phyloP scores from a whole-genome alignment of 2,888 invertebrate genomes.

The Thecophora atra region DNA sequence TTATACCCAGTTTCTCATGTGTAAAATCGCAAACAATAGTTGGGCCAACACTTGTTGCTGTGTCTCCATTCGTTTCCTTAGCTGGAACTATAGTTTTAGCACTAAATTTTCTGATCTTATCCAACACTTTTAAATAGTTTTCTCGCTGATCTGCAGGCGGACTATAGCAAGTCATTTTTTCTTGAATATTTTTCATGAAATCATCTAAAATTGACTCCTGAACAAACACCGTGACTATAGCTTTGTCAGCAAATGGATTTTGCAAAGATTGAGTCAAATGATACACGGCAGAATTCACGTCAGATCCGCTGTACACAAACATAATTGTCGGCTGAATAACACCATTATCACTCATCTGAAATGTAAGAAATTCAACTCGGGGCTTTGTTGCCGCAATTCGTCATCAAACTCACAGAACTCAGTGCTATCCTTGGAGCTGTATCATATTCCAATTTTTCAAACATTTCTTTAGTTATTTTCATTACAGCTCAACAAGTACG shows the following conservation, averaged over 20 bases:
- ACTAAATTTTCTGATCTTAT: constrained; percentile 47
- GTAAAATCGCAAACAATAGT: constrained; percentile 56
- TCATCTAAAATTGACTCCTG: constrained; percentile 54
- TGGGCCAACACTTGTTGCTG: constrained; percentile 40
- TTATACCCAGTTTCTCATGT: constrained; percentile 50
- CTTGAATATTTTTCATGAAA: constrained; percentile 48
- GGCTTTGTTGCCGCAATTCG: background rate
- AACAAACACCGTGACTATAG: constrained; percentile 55
- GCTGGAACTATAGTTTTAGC: constrained; percentile 48
- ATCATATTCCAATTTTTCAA: constrained; percentile 49
- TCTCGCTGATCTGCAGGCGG: background rate
- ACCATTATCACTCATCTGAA: background rate
- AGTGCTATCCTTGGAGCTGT: background rate
- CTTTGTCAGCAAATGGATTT: constrained; percentile 49
- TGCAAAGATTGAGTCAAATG: constrained; percentile 54
- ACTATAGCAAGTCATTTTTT: background rate
- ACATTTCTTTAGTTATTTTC: constrained; percentile 46
- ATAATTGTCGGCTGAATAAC: constrained; percentile 48
- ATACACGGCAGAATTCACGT: constrained; percentile 56
- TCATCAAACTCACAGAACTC: background rate
- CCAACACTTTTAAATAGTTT: constrained; percentile 40
- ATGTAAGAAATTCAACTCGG: background rate
- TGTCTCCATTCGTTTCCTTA: constrained; percentile 16
- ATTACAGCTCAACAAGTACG: constrained; percentile 12
- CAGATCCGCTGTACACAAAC: constrained; percentile 57